phyloP scores from a whole-genome alignment of 64 coral and sea anemone species.

The Pocillopora damicornis region DNA sequence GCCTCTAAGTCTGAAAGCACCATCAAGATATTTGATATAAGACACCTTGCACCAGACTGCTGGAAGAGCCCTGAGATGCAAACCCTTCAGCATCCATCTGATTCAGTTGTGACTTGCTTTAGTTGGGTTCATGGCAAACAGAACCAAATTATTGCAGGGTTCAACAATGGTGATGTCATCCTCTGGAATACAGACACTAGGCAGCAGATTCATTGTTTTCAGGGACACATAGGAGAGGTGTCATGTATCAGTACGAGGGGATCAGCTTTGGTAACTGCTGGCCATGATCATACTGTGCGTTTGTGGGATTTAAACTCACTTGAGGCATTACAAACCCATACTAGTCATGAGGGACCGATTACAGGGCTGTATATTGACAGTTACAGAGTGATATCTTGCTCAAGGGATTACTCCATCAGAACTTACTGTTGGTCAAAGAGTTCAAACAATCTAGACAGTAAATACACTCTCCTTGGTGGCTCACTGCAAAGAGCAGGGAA shows the following conservation, averaged over 20 bases:
- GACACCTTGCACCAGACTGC: constrained; percentile 59
- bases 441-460: constrained; percentile 51
- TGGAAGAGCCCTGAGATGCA: constrained; percentile 43
- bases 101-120: constrained; percentile 22
- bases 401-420: constrained; percentile 82
- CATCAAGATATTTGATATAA: constrained; percentile 66
- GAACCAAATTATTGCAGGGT: constrained; percentile 56
- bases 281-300: constrained; percentile 41
- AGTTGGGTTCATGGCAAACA: constrained; percentile 20
- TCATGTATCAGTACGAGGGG: constrained; percentile 38
- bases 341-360: constrained; percentile 62
- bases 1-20: constrained; percentile 53
- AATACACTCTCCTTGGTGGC: constrained; percentile 77
- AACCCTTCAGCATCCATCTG: constrained; percentile 31
- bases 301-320: constrained; percentile 49
- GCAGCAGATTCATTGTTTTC: constrained; percentile 47
- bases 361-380: constrained; percentile 76
- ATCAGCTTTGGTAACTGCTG: constrained; percentile 32
- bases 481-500: constrained; percentile 84
- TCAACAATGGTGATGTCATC: constrained; percentile 59
- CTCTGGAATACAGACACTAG: constrained; percentile 59
- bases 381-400: constrained; percentile 76
- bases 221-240: constrained; percentile 22
- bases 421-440: constrained; percentile 69
- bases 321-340: constrained; percentile 30